Percentiles rank a stretch among this genome's conserved stretches.
These are phyloP conservation scores for Xenopus borealis DNA, from an alignment of 2,113 vertebrate species.

Conservation along the genomic window DNA sequence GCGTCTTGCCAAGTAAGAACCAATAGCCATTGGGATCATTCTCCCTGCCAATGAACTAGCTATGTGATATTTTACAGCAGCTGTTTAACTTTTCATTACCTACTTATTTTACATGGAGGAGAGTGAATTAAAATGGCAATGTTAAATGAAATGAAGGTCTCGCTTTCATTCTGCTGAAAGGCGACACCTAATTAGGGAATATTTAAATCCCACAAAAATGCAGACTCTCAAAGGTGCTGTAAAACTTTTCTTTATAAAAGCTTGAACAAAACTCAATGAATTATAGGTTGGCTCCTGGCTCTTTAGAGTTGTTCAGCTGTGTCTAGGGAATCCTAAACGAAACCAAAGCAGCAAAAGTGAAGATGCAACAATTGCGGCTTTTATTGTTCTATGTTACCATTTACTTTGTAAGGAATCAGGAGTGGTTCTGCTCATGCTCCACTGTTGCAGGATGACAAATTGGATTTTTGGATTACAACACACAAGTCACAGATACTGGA, in stretches of 20 bases:
- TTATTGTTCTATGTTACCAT: conserved; percentile 30
- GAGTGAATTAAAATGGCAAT: conserved; percentile 62
- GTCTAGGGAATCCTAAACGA: conserved; percentile 44
- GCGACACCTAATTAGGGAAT: conserved; percentile 66
- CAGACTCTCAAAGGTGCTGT: conserved; percentile 52
- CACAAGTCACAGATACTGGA: too few relatives aligned
- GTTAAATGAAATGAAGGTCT: conserved; percentile 60
- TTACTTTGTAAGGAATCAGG: conserved; percentile 4
- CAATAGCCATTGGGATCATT: conserved; percentile 16
- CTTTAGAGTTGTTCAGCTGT: conserved; percentile 34
- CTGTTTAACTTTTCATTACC: conserved; percentile 60
- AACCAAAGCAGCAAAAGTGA: conserved; percentile 26
- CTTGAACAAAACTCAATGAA: conserved; percentile 51
- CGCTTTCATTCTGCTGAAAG: conserved; percentile 60
- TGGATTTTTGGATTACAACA: too few relatives aligned
- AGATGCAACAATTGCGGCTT: neutral
- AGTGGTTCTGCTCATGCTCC: conserved; percentile 12
- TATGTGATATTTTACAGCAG: conserved; percentile 55
- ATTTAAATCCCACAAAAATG: conserved; percentile 65
- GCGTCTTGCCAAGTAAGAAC: neutral
- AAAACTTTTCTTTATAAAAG: conserved; percentile 56
- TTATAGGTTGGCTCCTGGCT: conserved; percentile 46
- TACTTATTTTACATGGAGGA: conserved; percentile 62
- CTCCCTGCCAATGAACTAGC: conserved; percentile 6
- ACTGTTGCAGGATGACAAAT: conserved; percentile 14